Evolutionary conservation across 2,113 vertebrate genomes (phyloP).

Genomic region (Sander vitreus): DNA sequence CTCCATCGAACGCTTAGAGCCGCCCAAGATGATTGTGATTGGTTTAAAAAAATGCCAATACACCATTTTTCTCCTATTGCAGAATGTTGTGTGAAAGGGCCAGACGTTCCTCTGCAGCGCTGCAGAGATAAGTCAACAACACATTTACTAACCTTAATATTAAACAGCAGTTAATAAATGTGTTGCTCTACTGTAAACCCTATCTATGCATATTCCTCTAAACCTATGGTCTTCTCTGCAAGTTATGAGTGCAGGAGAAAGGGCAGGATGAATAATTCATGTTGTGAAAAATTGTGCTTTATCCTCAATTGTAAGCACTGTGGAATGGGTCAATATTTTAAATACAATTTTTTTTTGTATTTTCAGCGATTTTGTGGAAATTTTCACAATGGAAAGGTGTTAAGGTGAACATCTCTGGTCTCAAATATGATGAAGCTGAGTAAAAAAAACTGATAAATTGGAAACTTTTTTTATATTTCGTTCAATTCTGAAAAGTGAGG

Average conservation of each 20-base stretch:
- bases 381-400: background rate
- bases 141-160: conserved; percentile 24
- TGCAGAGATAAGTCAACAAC: too few species aligned
- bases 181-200: conserved; percentile 5
- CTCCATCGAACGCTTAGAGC: too few species aligned
- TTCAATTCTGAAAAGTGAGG: background rate
- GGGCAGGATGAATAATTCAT: conserved; percentile 44
- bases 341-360: background rate
- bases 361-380: background rate
- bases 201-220: background rate
- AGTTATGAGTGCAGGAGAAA: conserved; percentile 21
- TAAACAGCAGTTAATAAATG: conserved; percentile 25
- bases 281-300: conserved; percentile 17
- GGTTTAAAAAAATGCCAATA: too few species aligned
- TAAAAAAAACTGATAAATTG: background rate
- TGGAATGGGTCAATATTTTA: background rate
- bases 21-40: too few species aligned
- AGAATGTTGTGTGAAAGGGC: too few species aligned
- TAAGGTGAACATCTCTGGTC: background rate
- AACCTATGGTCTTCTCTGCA: conserved; percentile 31
- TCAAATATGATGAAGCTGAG: background rate
- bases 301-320: background rate
- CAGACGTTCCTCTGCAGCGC: too few species aligned
- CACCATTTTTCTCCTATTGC: too few species aligned
- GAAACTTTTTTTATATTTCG: background rate